Evolutionary conservation across 2,888 invertebrate species (phyloP), one percentile per base, ranked within the genome.

Genomic region (Nebria salina): DNA sequence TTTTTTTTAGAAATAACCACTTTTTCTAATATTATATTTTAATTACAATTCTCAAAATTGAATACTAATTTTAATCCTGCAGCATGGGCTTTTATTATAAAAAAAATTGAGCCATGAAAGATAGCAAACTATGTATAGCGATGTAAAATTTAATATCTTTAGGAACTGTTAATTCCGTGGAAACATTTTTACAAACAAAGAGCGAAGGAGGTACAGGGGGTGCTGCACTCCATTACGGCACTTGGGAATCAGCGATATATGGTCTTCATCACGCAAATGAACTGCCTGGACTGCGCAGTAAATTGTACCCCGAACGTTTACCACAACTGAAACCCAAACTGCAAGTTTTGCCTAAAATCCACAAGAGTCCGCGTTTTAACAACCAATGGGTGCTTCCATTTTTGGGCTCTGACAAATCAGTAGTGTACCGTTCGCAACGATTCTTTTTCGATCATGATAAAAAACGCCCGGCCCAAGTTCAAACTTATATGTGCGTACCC

Each of bases 181-280:
- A 95, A 87, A 92, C 93, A 0, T 97, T 94, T 86, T 84, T 97
- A 74, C 89, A 89, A 82, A 76, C 76, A 0, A 88, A 88, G 84
- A 85, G 84, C 1, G 82, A 84, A 0, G 65, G 77, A 13, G 84
- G 82, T 3, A 83, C 84, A 11, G 86, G 89, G 65, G 92, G 91
- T 6, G 89, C 94, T 0, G 83, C 87, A 4, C 85, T 95, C 66
- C 94, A 98, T 89, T 95, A 92, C 86, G 97, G 95, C 13, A 98
- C 98, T 0, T 98, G 97, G 94, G 94, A 96, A 87, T 97, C 98
- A 0, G 92, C 95, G 0, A 92, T 98, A 4, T 90, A 97, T 87
- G 94, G 96, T 0, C 85, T 98, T 76, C 92, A 93, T 0, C 89
- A 94, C 87, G 86, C 88, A 1, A 84, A 90, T 77, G 94, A 97